Evolutionary conservation across 2,888 invertebrate genomes (phyloP).

Genomic region (Idaea dimidiata): DNA sequence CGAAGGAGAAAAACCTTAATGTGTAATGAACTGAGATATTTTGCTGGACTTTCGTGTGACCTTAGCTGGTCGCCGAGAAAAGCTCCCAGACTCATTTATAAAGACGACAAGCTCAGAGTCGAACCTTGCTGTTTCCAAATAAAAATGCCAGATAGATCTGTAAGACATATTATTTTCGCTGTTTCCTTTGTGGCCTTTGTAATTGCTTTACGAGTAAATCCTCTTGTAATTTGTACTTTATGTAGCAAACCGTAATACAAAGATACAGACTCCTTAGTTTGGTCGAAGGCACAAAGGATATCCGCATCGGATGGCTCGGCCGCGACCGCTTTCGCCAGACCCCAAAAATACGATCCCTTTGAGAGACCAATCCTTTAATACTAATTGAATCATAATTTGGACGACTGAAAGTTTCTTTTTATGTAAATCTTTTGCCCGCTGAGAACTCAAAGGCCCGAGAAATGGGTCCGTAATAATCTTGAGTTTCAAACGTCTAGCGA

Average conservation of each 20-base stretch:
- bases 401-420: constrained; percentile 77
- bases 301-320: constrained; percentile 49
- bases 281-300: constrained; percentile 73
- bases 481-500: constrained; percentile 56
- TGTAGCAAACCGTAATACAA: constrained; percentile 59
- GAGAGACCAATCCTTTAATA: constrained; percentile 77
- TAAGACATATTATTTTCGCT: constrained; percentile 31
- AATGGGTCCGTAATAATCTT: constrained; percentile 67
- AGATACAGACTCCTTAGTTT: constrained; percentile 71
- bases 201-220: constrained; percentile 39
- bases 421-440: constrained; percentile 73
- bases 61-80: constrained; percentile 32
- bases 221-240: constrained; percentile 60
- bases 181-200: constrained; percentile 31
- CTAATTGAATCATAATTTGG: constrained; percentile 80
- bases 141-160: constrained; percentile 28
- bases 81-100: constrained; percentile 31
- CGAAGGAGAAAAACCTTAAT: constrained; percentile 44
- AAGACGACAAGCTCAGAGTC: constrained; percentile 30
- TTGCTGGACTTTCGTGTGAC: constrained; percentile 36
- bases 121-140: constrained; percentile 27
- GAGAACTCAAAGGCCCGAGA: constrained; percentile 63
- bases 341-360: constrained; percentile 75
- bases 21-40: constrained; percentile 55
- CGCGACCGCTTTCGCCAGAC: constrained; percentile 51